phyloP scores from a whole-genome alignment of 2,797 vertebrate genomes.

The Sarcoramphus papa region DNA sequence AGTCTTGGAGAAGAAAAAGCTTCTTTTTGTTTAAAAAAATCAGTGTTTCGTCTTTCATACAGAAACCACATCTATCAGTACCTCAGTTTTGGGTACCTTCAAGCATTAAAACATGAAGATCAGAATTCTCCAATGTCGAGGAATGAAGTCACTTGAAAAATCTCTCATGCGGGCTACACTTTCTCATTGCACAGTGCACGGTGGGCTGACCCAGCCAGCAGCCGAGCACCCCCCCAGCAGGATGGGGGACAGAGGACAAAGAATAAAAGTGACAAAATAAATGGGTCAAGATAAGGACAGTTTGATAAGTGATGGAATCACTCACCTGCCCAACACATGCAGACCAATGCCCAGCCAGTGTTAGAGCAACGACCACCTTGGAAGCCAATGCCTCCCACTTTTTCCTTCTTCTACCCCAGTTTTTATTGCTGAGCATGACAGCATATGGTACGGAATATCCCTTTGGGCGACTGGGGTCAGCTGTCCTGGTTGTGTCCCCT shows the following conservation, averaged over 20 bases:
- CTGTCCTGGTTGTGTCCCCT: background rate
- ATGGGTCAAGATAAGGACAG: background rate
- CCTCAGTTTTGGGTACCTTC: background rate
- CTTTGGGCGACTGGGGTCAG: fast-evolving
- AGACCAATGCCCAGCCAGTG: background rate
- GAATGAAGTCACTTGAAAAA: background rate
- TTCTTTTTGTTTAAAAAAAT: background rate
- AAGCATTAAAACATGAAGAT: background rate
- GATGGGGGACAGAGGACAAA: background rate
- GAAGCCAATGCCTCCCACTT: background rate
- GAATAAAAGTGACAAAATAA: background rate
- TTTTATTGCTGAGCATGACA: background rate
- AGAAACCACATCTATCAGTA: background rate
- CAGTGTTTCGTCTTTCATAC: background rate
- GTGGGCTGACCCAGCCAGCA: background rate
- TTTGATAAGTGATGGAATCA: background rate
- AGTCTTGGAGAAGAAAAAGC: background rate
- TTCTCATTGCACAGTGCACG: background rate
- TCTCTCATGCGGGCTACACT: background rate
- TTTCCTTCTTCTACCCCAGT: background rate
- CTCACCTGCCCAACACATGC: background rate
- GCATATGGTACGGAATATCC: background rate
- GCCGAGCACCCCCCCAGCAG: background rate
- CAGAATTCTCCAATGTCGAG: background rate
- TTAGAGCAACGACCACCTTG: background rate